A percentile compares a stretch with the other conserved stretches of the same genome.
phyloP scores from a whole-genome alignment of 23 tunicate species.

The Oikopleura vanhoeffeni region DNA sequence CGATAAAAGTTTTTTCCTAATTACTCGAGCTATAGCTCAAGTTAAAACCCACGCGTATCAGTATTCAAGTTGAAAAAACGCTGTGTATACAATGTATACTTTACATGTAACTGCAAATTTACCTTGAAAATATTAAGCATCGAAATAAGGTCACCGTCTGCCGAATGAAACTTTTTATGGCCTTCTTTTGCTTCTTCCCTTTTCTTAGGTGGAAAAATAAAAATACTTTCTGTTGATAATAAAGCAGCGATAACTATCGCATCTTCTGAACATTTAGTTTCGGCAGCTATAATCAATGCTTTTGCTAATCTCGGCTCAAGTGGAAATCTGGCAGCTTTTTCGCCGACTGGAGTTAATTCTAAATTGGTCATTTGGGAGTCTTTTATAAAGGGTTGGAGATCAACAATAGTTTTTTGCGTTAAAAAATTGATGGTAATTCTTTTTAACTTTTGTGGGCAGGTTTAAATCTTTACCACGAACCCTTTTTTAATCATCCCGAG shows the following conservation, averaged over 20 bases:
- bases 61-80: no score
- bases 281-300: background rate
- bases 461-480: no score
- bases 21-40: no score
- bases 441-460: no score
- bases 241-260: background rate
- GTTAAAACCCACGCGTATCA: no score
- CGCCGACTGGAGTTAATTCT: background rate
- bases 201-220: background rate
- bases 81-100: no score
- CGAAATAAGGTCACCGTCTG: background rate
- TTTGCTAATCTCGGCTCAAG: background rate
- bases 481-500: no score
- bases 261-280: background rate
- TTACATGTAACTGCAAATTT: no score
- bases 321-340: background rate
- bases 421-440: no score
- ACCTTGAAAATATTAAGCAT: constrained; percentile 6
- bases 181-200: background rate
- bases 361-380: background rate
- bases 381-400: no score
- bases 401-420: no score
- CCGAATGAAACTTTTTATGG: background rate
- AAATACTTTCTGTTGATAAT: background rate
- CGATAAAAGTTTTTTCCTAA: no score